Conservation (phyloP, 2,113 vertebrate species). For the Etheostoma cragini region DNA sequence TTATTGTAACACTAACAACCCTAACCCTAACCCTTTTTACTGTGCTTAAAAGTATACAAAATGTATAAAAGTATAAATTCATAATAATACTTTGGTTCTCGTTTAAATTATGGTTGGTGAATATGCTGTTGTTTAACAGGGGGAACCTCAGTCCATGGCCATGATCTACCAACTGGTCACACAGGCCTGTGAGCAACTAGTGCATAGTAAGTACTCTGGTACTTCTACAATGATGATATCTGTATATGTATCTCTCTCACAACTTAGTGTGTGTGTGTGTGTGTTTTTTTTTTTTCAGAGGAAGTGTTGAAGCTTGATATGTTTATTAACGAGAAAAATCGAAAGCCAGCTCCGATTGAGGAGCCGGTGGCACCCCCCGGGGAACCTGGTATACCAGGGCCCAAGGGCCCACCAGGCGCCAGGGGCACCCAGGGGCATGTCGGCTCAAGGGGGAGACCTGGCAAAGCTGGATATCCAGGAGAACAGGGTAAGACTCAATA, state of each 20-base stretch:
- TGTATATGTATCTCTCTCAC: background rate
- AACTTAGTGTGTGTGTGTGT: background rate
- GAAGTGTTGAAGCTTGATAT: constrained; percentile 90
- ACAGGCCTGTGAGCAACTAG: constrained; percentile 92
- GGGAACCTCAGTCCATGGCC: constrained; percentile 91
- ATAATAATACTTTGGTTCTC: background rate
- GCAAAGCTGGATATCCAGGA: constrained; percentile 84
- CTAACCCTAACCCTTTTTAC: background rate
- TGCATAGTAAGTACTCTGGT: constrained; percentile 87
- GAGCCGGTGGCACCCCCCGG: constrained; percentile 86
- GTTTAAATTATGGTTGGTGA: background rate
- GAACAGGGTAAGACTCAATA: constrained; percentile 84
- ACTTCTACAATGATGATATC: background rate
- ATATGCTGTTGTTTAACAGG: constrained; percentile 80
- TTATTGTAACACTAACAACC: background rate
- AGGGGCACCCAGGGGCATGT: constrained; percentile 83
- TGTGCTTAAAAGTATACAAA: background rate
- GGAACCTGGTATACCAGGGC: constrained; percentile 87
- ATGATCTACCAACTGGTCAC: constrained; percentile 92
- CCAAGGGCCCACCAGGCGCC: constrained; percentile 78
- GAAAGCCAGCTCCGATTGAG: constrained; percentile 88
- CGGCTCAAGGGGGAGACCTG: constrained; percentile 79
- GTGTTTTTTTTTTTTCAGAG: constrained; percentile 76
- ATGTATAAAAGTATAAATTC: background rate
- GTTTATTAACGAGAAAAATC: constrained; percentile 86